Conservation (phyloP, 2,888 invertebrate genomes). For the Gastrophysa polygoni region DNA sequence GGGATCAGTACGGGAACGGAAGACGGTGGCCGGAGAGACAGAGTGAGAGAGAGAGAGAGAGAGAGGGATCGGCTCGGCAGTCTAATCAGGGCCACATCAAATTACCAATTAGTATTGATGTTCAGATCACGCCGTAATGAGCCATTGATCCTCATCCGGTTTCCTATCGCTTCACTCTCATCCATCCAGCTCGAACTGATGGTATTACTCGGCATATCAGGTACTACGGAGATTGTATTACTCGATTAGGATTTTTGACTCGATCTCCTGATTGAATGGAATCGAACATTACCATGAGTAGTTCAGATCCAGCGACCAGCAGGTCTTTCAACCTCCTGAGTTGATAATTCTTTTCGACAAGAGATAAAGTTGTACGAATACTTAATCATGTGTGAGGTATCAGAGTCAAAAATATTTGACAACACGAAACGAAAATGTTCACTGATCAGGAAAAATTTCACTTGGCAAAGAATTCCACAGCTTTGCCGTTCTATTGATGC, state of each 20-base stretch:
- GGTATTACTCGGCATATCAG: constrained; percentile 2
- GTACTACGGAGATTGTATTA: background rate
- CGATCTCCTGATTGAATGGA: too few species aligned
- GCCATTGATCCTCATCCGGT: constrained; percentile 55
- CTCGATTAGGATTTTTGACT: background rate
- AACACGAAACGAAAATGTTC: too few species aligned
- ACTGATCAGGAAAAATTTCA: too few species aligned
- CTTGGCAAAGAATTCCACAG: too few species aligned
- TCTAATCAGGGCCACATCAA: constrained; percentile 51
- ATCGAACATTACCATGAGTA: too few species aligned
- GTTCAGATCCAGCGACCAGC: too few species aligned
- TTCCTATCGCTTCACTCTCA: constrained; percentile 38
- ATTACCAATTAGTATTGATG: constrained; percentile 58
- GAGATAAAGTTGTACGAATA: too few species aligned
- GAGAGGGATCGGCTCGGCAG: background rate
- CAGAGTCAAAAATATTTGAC: too few species aligned
- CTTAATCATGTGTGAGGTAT: too few species aligned
- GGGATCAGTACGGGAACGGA: constrained; percentile 20
- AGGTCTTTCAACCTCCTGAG: too few species aligned
- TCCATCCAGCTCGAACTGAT: constrained; percentile 12
- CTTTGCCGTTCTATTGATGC: too few species aligned
- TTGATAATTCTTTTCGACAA: too few species aligned
- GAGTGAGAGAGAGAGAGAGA: background rate
- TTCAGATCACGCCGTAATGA: constrained; percentile 54
- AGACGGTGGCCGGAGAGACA: constrained; percentile 15